A percentile compares a stretch with the other conserved stretches of the same genome.
These are phyloP conservation scores for Tenthredo scrophulariae DNA, from an alignment of 2,888 invertebrate species.

Conservation along the genomic window DNA sequence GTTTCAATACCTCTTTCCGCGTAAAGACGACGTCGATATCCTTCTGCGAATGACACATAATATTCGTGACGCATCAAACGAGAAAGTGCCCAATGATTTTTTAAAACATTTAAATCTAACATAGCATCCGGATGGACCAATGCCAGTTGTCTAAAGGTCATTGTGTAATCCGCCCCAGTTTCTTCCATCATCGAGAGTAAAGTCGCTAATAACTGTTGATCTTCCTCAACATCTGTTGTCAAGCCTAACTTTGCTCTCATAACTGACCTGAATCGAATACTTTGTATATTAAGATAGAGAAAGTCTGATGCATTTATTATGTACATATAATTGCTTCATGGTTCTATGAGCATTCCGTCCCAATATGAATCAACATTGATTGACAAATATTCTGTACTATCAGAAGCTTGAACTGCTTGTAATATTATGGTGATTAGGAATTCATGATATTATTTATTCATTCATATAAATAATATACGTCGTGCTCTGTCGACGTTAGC, in stretches of 20 bases:
- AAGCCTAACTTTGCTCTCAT: constrained; percentile 82
- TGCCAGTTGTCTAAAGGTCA: constrained; percentile 81
- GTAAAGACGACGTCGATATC: constrained; percentile 78
- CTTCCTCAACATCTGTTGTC: constrained; percentile 79
- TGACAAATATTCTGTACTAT: background rate
- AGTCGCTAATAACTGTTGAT: constrained; percentile 79
- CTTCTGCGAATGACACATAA: constrained; percentile 80
- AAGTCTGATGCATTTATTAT: background rate
- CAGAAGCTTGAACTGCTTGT: background rate
- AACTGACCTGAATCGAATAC: constrained; percentile 73
- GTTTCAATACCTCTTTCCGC: constrained; percentile 39
- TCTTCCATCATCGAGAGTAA: constrained; percentile 83
- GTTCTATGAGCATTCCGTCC: background rate
- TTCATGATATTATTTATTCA: background rate
- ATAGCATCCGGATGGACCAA: constrained; percentile 79
- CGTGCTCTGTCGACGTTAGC: background rate
- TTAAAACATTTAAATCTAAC: constrained; percentile 75
- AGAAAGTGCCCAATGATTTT: constrained; percentile 80
- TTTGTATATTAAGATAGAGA: background rate
- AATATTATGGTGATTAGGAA: background rate
- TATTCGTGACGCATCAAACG: constrained; percentile 78
- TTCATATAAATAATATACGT: background rate
- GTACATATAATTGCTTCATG: background rate
- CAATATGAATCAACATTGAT: background rate
- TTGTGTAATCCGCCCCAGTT: constrained; percentile 84